phyloP scores from a whole-genome alignment of 2,888 invertebrate species.

The Diarsia rubi region DNA sequence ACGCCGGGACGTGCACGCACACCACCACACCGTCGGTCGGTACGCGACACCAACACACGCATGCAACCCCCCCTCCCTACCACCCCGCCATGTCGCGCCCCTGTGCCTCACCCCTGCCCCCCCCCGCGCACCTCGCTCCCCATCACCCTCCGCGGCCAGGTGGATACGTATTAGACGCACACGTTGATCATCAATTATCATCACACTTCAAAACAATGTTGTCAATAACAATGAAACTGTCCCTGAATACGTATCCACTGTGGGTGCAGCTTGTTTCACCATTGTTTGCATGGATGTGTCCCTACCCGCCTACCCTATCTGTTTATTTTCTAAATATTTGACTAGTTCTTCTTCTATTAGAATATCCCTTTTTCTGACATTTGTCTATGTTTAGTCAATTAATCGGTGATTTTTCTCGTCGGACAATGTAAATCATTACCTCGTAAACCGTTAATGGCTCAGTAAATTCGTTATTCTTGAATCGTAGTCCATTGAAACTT shows the following conservation, averaged over 20 bases:
- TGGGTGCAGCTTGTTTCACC: slow-evolving; percentile 52
- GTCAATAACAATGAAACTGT: slow-evolving; percentile 55
- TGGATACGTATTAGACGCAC: slow-evolving; percentile 82
- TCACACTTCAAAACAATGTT: slow-evolving; percentile 59
- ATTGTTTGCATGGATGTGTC: slow-evolving; percentile 64
- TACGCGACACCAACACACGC: slow-evolving; percentile 86
- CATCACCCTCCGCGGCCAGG: slow-evolving; percentile 68
- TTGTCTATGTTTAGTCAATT: slow-evolving; percentile 24
- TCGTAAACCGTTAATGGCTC: slow-evolving; percentile 54
- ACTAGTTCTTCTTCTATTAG: slow-evolving; percentile 28
- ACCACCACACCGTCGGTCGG: slow-evolving; percentile 87
- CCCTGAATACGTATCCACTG: slow-evolving; percentile 69
- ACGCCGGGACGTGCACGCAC: slow-evolving; percentile 86
- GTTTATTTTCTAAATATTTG: slow-evolving; percentile 36
- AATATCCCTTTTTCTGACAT: slow-evolving; percentile 21
- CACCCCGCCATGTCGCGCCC: slow-evolving; percentile 47
- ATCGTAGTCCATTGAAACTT: slow-evolving; percentile 45
- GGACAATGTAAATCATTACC: slow-evolving; percentile 54
- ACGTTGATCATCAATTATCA: slow-evolving; percentile 69
- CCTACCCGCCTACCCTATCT: slow-evolving; percentile 8
- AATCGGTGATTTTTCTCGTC: slow-evolving; percentile 34
- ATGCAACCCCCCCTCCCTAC: slow-evolving; percentile 72
- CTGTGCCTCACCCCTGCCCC: slow-evolving; percentile 45
- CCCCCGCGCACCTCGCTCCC: slow-evolving; percentile 48
- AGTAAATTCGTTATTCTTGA: slow-evolving; percentile 55